Evolutionary conservation across 2,797 vertebrate species (phyloP).

Genomic region (Myiothlypis coronata): DNA sequence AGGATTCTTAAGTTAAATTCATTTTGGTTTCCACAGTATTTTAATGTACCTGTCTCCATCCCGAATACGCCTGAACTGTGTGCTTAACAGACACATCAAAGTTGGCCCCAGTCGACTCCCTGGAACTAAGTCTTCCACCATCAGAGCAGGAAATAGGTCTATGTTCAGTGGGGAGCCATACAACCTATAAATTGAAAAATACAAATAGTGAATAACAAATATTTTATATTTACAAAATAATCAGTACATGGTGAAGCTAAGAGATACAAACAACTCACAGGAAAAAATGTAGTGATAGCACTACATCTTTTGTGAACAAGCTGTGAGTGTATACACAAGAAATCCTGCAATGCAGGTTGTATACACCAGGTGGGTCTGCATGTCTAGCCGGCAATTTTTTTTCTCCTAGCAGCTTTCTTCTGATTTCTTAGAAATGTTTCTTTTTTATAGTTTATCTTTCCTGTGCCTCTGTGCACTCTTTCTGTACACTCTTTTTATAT

Average conservation of each 20-base stretch:
- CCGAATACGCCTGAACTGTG: constrained; percentile 89
- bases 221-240: not conserved
- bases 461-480: not conserved
- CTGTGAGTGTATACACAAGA: not conserved
- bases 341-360: not conserved
- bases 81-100: constrained; percentile 89
- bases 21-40: not conserved
- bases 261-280: not conserved
- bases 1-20: not conserved
- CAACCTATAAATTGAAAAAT: constrained; percentile 71
- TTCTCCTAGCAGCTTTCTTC: not conserved
- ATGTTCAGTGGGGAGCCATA: constrained; percentile 93
- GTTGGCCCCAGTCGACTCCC: constrained; percentile 93
- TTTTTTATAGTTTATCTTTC: not conserved
- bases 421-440: not conserved
- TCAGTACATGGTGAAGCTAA: not conserved
- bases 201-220: not conserved
- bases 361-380: not conserved
- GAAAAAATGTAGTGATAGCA: not conserved
- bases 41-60: constrained; percentile 89
- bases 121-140: constrained; percentile 94
- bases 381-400: not conserved
- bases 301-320: not conserved
- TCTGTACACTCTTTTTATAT: not conserved
- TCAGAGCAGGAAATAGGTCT: constrained; percentile 95